Evolutionary conservation across 1,140 invertebrate species (phyloP).

Genomic region (Habropoda laboriosa): DNA sequence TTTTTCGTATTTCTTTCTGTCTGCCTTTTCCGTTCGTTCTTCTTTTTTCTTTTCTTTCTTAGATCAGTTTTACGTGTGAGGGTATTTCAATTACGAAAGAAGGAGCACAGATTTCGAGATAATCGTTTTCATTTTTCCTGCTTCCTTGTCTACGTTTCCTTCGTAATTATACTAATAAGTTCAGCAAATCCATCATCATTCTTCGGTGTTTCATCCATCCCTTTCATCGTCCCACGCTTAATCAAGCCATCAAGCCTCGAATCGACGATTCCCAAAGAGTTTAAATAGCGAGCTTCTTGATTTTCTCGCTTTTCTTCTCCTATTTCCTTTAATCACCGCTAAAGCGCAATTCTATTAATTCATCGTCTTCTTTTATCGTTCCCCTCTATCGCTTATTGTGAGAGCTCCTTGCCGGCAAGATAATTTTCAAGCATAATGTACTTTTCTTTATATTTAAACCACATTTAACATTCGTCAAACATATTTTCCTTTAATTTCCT

Average conservation of each 20-base stretch:
- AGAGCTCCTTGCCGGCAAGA: not conserved
- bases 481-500: not conserved
- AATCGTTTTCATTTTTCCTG: not conserved
- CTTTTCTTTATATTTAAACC: no score
- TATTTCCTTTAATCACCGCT: constrained; percentile 52
- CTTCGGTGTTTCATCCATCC: constrained; percentile 16
- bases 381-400: not conserved
- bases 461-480: not conserved
- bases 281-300: constrained; percentile 53
- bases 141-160: no score
- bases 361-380: not conserved
- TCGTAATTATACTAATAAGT: constrained; percentile 6
- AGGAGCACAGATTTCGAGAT: not conserved
- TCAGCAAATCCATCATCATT: constrained; percentile 51
- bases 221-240: constrained; percentile 42
- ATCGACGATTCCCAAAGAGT: constrained; percentile 56
- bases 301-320: constrained; percentile 41
- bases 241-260: constrained; percentile 42
- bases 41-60: not conserved
- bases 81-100: not conserved
- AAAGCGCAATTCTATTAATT: constrained; percentile 46
- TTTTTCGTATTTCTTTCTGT: not conserved
- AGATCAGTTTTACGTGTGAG: no score
- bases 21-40: not conserved
- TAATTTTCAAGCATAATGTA: not conserved